These are phyloP conservation scores for Diorhabda elongata DNA, from an alignment of 1,140 invertebrate genomes.

Conservation along the genomic window DNA sequence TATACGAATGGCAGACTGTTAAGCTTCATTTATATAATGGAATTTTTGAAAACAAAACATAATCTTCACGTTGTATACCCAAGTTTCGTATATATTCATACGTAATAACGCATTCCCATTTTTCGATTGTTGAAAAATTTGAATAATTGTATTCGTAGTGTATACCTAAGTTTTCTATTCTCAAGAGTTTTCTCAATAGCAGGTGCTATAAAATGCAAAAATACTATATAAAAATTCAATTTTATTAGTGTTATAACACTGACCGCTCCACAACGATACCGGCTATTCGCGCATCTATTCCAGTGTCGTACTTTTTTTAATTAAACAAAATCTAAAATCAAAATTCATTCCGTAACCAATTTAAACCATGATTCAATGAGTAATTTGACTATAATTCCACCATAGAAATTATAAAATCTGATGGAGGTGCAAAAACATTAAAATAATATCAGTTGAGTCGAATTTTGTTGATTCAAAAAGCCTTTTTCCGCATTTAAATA, in stretches of 20 bases:
- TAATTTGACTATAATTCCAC: too few species aligned
- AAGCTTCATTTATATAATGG: too few species aligned
- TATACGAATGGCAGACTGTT: too few species aligned
- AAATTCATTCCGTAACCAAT: too few species aligned
- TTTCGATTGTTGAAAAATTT: not conserved
- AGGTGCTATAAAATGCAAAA: constrained; percentile 40
- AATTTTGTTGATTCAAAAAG: too few species aligned
- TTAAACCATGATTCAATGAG: too few species aligned
- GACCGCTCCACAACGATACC: constrained; percentile 24
- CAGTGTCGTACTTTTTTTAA: too few species aligned
- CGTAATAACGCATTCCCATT: not conserved
- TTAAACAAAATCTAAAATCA: too few species aligned
- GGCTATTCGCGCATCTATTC: not conserved
- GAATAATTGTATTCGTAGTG: not conserved
- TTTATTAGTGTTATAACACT: constrained; percentile 30
- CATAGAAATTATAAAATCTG: too few species aligned
- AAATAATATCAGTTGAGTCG: too few species aligned
- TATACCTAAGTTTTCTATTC: not conserved
- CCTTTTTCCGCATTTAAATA: too few species aligned
- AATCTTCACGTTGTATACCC: not conserved
- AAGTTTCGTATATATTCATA: not conserved
- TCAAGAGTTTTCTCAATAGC: constrained; percentile 22
- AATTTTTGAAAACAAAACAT: not conserved
- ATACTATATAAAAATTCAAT: constrained; percentile 33
- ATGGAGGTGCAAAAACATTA: too few species aligned